Evolutionary conservation across 2,888 invertebrate species (phyloP), one percentile per base, ranked within the genome.

Genomic region (Bellardia pandia): DNA sequence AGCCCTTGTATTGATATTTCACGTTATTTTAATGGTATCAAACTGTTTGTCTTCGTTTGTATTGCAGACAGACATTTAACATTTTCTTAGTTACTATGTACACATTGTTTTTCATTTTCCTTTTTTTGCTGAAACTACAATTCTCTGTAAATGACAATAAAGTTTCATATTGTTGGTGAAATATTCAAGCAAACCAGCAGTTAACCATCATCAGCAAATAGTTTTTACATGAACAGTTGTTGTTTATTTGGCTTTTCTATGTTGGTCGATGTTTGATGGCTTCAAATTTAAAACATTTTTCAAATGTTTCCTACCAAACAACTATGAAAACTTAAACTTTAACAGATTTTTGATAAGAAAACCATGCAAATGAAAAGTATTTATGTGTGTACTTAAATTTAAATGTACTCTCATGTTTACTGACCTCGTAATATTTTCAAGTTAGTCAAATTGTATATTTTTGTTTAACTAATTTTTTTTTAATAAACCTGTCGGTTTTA

Each of bases 71-170:
- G 23, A 23, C 23, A 23, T 86, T 86, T 66, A 71, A 45, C 66
- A 62, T 79, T 85, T 80, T 69, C 33, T 23, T 74, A 16, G 23
- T 45, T 69, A 40, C 66, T 58, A 14, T 58, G 53, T 7, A 42
- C 42, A 42, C 51, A 72, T 11, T 71, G 74, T 33, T 16, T 16
- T 71, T 60, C 37, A 53, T 30, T n/a, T 30, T 72, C 13, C 56
- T n/a, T 30, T 72, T 86, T 16, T 13, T 64, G 51, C 82, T 76
- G 30, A 64, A 62, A n/a, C 42, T 78, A n/a, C 81, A 74, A 66
- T 23, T 72, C 13, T 66, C 42, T 48, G 76, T 62, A 81, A 71
- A 81, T 77, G 72, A 74, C 66, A 81, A 66, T 68, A 48, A 72
- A 77, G 48, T 68, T 77, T 16, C 37, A 56, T 81, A 77, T 72